Evolutionary conservation across 2,797 vertebrate genomes (phyloP).

Genomic region (Bradypodion pumilum): DNA sequence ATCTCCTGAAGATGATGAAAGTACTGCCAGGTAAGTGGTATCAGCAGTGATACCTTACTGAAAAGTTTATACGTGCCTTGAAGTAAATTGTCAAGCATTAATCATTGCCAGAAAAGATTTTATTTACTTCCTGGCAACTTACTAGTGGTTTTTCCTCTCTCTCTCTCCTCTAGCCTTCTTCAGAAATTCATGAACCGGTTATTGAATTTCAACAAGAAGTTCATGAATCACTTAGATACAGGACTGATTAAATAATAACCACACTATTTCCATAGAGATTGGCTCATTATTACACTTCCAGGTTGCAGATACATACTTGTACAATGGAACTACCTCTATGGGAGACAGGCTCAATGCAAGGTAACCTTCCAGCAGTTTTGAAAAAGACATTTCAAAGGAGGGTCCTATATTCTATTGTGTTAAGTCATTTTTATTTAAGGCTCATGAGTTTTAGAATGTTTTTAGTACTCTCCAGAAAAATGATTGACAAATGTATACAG

Average conservation of each 20-base stretch:
- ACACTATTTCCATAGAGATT: conserved; percentile 73
- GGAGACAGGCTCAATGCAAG: conserved; percentile 5
- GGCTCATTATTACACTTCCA: conserved; percentile 63
- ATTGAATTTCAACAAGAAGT: conserved; percentile 68
- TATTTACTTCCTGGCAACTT: conserved; percentile 50
- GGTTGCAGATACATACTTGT: conserved; percentile 30
- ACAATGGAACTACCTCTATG: conserved; percentile 37
- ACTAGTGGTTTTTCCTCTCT: conserved; percentile 12
- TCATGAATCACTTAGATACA: conserved; percentile 71
- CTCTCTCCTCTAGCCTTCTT: conserved; percentile 44
- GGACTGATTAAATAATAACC: conserved; percentile 70
- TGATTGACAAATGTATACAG: too few relatives aligned
- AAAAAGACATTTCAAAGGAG: conserved; percentile 5
- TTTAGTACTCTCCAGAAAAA: conserved; percentile 2
- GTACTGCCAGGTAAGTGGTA: neutral
- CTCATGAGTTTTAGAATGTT: neutral
- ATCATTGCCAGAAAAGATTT: conserved; percentile 34
- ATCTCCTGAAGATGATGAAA: conserved; percentile 6
- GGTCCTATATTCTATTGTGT: neutral
- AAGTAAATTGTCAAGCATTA: conserved; percentile 50
- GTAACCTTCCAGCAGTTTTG: conserved; percentile 11
- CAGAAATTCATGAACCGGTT: conserved; percentile 58
- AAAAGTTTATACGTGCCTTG: conserved; percentile 47
- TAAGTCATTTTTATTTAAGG: neutral
- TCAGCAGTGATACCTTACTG: neutral